phyloP scores from a whole-genome alignment of 2,113 vertebrate species.

The Leucoraja erinaceus region DNA sequence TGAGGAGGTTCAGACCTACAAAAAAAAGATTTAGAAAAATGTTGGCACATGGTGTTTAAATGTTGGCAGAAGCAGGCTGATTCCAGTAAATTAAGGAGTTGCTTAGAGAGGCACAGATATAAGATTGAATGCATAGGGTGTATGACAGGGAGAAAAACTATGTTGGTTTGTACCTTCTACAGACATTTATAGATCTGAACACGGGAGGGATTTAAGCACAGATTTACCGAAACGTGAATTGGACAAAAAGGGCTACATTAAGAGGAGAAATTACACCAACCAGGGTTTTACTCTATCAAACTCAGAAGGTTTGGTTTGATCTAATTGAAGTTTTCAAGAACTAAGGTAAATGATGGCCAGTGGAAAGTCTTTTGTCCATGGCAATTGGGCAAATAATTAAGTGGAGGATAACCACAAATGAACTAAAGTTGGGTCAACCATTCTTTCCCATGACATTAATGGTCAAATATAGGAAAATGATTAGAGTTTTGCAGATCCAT shows the following conservation, averaged over 20 bases:
- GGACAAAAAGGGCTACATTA: too few relatives aligned
- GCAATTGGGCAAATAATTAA: background rate
- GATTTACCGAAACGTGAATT: too few relatives aligned
- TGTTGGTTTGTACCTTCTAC: background rate
- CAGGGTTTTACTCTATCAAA: too few relatives aligned
- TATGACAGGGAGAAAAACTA: background rate
- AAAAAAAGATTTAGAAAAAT: background rate
- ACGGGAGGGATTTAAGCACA: too few relatives aligned
- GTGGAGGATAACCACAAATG: background rate
- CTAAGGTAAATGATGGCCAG: too few relatives aligned
- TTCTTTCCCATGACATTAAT: background rate
- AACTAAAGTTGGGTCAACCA: background rate
- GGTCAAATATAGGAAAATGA: background rate
- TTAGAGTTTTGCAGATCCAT: background rate
- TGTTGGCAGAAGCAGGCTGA: background rate
- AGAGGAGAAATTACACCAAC: too few relatives aligned
- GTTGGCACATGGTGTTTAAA: background rate
- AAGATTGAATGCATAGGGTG: background rate
- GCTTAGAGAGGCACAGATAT: background rate
- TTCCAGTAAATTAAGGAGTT: background rate
- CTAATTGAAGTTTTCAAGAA: too few relatives aligned
- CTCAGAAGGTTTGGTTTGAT: too few relatives aligned
- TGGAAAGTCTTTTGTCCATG: background rate
- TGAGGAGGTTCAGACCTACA: background rate
- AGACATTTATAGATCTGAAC: background rate